phyloP scores from a whole-genome alignment of 2,113 vertebrate species.

The Echinops telfairi region DNA sequence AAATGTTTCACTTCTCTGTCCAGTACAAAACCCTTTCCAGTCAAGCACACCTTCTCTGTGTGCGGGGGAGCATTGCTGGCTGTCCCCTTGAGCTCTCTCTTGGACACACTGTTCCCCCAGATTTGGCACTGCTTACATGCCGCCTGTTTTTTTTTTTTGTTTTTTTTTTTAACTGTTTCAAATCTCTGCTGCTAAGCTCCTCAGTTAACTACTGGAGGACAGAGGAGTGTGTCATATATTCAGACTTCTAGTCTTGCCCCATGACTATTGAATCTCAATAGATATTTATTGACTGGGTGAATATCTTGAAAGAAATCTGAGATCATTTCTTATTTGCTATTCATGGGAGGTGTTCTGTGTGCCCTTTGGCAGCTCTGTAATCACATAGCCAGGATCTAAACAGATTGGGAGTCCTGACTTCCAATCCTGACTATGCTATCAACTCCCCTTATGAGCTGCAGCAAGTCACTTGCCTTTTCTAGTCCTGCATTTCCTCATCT shows the following conservation, averaged over 20 bases:
- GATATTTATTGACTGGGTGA: slow-evolving; percentile 43
- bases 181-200: slow-evolving; percentile 46
- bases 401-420: slow-evolving; percentile 23
- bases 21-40: slow-evolving; percentile 2
- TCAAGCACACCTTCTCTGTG: background rate
- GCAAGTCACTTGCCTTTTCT: slow-evolving; percentile 34
- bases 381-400: slow-evolving; percentile 24
- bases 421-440: slow-evolving; percentile 23
- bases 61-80: background rate
- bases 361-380: slow-evolving; percentile 51
- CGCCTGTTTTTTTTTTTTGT: slow-evolving; percentile 16
- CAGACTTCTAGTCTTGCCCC: background rate
- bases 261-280: background rate
- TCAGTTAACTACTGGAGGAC: background rate
- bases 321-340: slow-evolving; percentile 47
- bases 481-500: background rate
- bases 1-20: background rate
- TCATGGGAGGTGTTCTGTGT: background rate
- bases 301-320: slow-evolving; percentile 43
- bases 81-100: background rate
- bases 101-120: slow-evolving; percentile 1
- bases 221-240: background rate
- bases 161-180: slow-evolving; percentile 9
- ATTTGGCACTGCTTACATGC: slow-evolving; percentile 38
- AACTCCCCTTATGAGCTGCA: slow-evolving; percentile 31